Conservation (phyloP, 2,888 invertebrate species). For the Sicus ferrugineus region DNA sequence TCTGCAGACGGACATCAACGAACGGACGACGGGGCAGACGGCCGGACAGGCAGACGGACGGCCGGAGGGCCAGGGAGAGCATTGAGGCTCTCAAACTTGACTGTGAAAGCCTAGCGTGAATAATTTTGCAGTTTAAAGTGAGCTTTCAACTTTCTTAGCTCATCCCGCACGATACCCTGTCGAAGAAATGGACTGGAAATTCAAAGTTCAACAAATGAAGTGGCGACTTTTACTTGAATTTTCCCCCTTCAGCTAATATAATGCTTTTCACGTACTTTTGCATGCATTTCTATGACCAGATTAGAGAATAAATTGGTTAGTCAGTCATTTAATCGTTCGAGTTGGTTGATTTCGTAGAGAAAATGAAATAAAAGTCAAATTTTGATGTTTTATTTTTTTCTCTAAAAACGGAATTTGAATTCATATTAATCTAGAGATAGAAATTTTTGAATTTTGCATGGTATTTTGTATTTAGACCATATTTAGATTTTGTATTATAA, state of each 20-base stretch:
- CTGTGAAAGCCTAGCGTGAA: constrained; percentile 1
- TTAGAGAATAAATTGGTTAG: neutral
- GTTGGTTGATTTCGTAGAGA: neutral
- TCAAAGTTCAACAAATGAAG: constrained; percentile 9
- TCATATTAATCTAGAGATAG: too few species aligned
- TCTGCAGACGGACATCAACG: neutral
- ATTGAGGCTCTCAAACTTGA: neutral
- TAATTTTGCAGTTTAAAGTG: too few species aligned
- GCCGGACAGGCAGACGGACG: neutral
- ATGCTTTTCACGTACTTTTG: neutral
- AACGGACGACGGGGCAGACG: neutral
- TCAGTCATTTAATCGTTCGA: neutral
- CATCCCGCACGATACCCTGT: constrained; percentile 5
- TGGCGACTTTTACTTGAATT: too few species aligned
- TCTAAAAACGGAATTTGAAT: neutral
- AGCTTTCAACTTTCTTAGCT: neutral
- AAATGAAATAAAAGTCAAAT: neutral
- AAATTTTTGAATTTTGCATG: too few species aligned
- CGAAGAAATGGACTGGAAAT: constrained; percentile 20
- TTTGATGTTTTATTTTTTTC: neutral
- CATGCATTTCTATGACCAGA: neutral
- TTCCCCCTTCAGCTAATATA: too few species aligned
- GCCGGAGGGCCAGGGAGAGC: neutral
- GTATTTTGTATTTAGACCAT: too few species aligned
- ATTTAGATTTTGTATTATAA: too few species aligned